These are phyloP conservation scores for Zonotrichia albicollis DNA, from an alignment of 2,797 vertebrate genomes.

Conservation along the genomic window DNA sequence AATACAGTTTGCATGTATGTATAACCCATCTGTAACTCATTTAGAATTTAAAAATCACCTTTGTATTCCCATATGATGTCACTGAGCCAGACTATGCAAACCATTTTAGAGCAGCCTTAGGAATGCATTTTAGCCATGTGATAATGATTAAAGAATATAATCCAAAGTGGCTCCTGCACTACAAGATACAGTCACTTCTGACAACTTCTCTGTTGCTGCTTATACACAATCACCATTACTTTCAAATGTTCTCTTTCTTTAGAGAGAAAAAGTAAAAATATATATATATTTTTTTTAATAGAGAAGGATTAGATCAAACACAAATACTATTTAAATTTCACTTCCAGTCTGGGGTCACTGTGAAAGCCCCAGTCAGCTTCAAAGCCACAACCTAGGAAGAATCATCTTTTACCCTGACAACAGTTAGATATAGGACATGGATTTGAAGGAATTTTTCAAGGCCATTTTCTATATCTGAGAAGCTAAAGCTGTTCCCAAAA, in stretches of 20 bases:
- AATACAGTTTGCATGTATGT: neutral
- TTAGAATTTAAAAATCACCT: neutral
- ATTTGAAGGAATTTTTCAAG: constrained; percentile 54
- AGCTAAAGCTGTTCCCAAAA: constrained; percentile 46
- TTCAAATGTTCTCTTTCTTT: neutral
- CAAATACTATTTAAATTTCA: neutral
- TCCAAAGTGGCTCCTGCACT: neutral
- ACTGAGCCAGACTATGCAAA: neutral
- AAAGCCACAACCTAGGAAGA: neutral
- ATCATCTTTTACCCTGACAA: neutral
- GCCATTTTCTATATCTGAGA: constrained; percentile 20
- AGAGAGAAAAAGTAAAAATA: neutral
- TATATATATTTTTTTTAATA: too few relatives aligned
- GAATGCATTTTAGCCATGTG: neutral
- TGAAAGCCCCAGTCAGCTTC: neutral
- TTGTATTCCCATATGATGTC: neutral
- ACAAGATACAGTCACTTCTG: neutral
- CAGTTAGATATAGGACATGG: neutral
- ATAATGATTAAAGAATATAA: neutral
- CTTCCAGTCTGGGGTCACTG: neutral
- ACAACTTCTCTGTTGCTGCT: neutral
- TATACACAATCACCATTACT: neutral
- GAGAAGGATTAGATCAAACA: neutral
- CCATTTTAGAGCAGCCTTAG: neutral
- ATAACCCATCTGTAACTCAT: neutral